Conservation (phyloP, 2,888 invertebrate genomes). For the Apamea monoglypha region DNA sequence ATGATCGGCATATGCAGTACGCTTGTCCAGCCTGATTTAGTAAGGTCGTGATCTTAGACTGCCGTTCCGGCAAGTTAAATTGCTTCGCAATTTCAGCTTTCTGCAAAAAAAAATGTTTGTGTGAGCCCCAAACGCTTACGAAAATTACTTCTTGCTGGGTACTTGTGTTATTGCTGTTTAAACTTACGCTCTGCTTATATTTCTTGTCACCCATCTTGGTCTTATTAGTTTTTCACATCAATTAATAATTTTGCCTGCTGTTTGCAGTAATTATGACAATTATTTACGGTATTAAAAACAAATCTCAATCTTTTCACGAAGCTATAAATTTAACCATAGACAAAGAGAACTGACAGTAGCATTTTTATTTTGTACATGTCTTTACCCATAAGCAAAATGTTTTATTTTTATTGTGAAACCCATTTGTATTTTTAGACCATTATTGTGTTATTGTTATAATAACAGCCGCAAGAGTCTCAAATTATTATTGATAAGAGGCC, state of each 20-base stretch:
- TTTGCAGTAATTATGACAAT: neutral
- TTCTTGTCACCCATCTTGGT: slow-evolving; percentile 84
- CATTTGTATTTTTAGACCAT: neutral
- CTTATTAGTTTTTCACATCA: neutral
- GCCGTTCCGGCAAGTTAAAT: slow-evolving; percentile 96
- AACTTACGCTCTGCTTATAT: slow-evolving; percentile 85
- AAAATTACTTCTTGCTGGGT: neutral
- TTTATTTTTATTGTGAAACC: neutral
- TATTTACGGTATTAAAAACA: slow-evolving; percentile 26
- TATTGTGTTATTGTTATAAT: no score
- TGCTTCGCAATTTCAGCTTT: slow-evolving; percentile 97
- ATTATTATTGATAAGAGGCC: neutral
- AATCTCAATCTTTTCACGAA: neutral
- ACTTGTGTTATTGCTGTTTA: neutral
- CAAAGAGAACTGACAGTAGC: slow-evolving; percentile 3
- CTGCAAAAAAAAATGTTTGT: slow-evolving; percentile 80
- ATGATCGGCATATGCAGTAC: slow-evolving; percentile 98
- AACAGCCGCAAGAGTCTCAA: neutral
- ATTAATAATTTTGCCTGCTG: neutral
- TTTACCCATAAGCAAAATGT: neutral
- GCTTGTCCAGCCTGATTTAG: slow-evolving; percentile 97
- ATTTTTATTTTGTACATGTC: neutral
- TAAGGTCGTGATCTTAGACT: slow-evolving; percentile 96
- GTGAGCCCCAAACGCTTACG: slow-evolving; percentile 19
- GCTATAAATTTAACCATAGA: neutral